Conservation (phyloP, 2,113 vertebrate genomes). For the rat (Rattus norvegicus) region DNA sequence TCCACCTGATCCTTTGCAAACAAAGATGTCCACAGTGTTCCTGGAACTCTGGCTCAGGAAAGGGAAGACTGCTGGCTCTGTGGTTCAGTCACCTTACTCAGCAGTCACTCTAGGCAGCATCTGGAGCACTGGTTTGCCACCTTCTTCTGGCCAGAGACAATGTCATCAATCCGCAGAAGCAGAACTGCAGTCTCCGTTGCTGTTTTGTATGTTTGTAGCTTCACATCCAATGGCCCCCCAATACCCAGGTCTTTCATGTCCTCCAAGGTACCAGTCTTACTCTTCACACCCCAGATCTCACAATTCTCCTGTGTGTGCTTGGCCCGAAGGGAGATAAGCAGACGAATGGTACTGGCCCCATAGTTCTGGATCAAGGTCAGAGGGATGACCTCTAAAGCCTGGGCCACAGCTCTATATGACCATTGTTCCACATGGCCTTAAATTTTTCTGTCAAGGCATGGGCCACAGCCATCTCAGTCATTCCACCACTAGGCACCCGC, state of each 20-base stretch:
- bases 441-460: conserved; percentile 92
- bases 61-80: conserved; percentile 53
- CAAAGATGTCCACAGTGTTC: conserved; percentile 73
- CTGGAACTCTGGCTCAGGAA: conserved; percentile 43
- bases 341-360: conserved; percentile 95
- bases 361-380: conserved; percentile 98
- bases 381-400: conserved; percentile 97
- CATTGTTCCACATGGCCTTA: conserved; percentile 95
- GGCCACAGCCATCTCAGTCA: conserved; percentile 95
- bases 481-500: conserved; percentile 91
- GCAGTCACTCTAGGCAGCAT: conserved; percentile 83
- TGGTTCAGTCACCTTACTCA: neutral
- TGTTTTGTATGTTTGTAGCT: conserved; percentile 97
- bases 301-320: conserved; percentile 95
- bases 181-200: conserved; percentile 97
- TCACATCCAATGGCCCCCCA: conserved; percentile 96
- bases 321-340: conserved; percentile 95
- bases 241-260: conserved; percentile 95
- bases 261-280: conserved; percentile 90
- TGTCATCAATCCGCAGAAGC: conserved; percentile 97
- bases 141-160: conserved; percentile 97
- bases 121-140: conserved; percentile 75
- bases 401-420: conserved; percentile 95
- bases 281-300: conserved; percentile 94
- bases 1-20: conserved; percentile 64